Evolutionary conservation across 2,797 vertebrate species (phyloP), one percentile per base, ranked within the genome.

Genomic region (Knipowitschia caucasica): DNA sequence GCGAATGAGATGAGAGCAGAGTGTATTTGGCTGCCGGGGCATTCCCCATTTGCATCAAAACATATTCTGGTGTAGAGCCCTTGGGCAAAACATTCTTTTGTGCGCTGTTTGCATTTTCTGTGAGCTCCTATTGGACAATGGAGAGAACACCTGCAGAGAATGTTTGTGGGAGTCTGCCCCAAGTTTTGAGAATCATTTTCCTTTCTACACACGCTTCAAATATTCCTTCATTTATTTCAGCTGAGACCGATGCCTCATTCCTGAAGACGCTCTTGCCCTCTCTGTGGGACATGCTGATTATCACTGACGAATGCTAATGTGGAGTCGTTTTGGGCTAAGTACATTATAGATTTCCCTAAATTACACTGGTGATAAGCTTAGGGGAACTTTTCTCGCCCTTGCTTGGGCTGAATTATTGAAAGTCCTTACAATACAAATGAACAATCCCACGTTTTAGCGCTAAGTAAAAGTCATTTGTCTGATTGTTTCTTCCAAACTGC

Each of bases 221-320:
- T 67, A 17, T 51, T 71, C 59, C 60, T 36, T 15, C 8, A 58
- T 73, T 83, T 63, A 56, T 59, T 30, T 34, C 35, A 46, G 66
- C 53, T 50, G 45, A 44, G 59, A 21, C 5, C 5, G 18, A 50
- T 33, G 51, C 33, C 59, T 74, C 50, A 50, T 52, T 63, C 14
- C 56, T 31, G 36, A 7, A 50, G 25, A 21, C 62, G 56, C 55
- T 46, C 55, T 65, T 64, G 42, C 59, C 59, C 59, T 63, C 50
- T 51, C 20, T 25, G 24, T 53, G 33, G 56, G 61, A 69, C 52
- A 59, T 36, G 2, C 40, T 42, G 54, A 59, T 73, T 71, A 77
- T 62, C 58, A 55, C 7, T 73, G 58, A 75, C 46, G 57, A 60
- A 64, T 71, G 42, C 56, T 53, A 67, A 67, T 50, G 38, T 42